A percentile compares a stretch with the other conserved stretches of the same genome.
Evolutionary conservation across 2,797 vertebrate species (phyloP).

Genomic region (Pangasius larnaudii): DNA sequence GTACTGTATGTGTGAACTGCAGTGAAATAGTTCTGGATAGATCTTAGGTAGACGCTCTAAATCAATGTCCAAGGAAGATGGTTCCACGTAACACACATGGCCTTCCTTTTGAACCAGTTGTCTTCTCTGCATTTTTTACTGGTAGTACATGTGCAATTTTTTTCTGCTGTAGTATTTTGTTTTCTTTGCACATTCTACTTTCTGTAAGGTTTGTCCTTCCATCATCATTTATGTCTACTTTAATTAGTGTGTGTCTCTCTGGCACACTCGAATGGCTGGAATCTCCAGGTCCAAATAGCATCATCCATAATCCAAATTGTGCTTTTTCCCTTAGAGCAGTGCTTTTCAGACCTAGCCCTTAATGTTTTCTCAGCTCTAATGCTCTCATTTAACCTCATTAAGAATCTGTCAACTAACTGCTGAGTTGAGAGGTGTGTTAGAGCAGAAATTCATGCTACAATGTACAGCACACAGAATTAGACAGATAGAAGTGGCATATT

Average conservation of each 20-base stretch:
- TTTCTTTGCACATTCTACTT: constrained; percentile 1
- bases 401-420: constrained; percentile 34
- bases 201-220: not conserved
- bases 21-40: constrained; percentile 4
- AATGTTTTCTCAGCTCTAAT: constrained; percentile 29
- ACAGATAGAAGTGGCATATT: not conserved
- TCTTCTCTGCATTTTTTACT: not conserved
- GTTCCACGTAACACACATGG: not conserved
- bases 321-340: constrained; percentile 31
- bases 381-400: constrained; percentile 42
- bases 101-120: not conserved
- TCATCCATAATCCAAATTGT: constrained; percentile 34
- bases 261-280: constrained; percentile 22
- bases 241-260: constrained; percentile 31
- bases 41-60: not conserved
- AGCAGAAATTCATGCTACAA: constrained; percentile 13
- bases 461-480: too few relatives aligned
- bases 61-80: not conserved
- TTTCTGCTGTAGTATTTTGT: not conserved
- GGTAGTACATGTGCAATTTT: too few relatives aligned
- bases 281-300: constrained; percentile 34
- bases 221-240: constrained; percentile 22
- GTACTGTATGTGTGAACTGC: not conserved
- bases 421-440: constrained; percentile 28
- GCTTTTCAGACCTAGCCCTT: constrained; percentile 20